Percentiles rank a stretch among this genome's conserved stretches.
Conservation (phyloP, 2,113 vertebrate species). For the Bos indicus region DNA sequence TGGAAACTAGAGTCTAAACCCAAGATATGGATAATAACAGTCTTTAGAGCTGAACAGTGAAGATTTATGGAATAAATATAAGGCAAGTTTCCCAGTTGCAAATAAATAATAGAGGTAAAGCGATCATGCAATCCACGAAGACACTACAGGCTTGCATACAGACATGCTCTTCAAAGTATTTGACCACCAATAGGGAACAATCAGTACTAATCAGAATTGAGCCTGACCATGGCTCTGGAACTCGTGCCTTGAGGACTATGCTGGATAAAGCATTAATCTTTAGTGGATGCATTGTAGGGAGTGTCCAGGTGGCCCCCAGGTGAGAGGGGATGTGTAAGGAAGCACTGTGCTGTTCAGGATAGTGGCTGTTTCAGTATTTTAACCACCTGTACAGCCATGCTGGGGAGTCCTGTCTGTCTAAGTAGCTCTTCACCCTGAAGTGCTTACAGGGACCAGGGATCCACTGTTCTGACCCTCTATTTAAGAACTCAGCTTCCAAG, state of each 20-base stretch:
- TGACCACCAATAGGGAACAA: not conserved
- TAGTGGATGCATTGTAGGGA: not conserved
- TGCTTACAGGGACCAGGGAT: not conserved
- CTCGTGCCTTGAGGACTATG: not conserved
- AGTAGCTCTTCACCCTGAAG: not conserved
- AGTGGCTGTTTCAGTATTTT: not conserved
- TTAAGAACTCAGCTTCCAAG: not conserved
- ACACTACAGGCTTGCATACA: not conserved
- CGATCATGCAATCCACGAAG: not conserved
- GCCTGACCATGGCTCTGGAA: not conserved
- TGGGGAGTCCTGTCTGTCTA: not conserved
- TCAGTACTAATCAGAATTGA: not conserved
- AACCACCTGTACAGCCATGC: not conserved
- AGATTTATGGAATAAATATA: not conserved
- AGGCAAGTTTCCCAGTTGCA: not conserved
- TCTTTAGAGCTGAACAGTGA: not conserved
- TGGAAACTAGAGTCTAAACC: constrained; percentile 1
- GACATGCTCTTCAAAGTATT: not conserved
- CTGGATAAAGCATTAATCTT: not conserved
- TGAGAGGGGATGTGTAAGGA: not conserved
- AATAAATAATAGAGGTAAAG: not conserved
- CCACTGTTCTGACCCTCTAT: not conserved
- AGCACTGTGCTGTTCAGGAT: not conserved
- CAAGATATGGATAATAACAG: not conserved
- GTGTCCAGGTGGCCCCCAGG: not conserved